Percentiles rank a stretch among this genome's conserved stretches.
Evolutionary conservation across 2,797 vertebrate species (phyloP).

Genomic region (Melopsittacus undulatus): DNA sequence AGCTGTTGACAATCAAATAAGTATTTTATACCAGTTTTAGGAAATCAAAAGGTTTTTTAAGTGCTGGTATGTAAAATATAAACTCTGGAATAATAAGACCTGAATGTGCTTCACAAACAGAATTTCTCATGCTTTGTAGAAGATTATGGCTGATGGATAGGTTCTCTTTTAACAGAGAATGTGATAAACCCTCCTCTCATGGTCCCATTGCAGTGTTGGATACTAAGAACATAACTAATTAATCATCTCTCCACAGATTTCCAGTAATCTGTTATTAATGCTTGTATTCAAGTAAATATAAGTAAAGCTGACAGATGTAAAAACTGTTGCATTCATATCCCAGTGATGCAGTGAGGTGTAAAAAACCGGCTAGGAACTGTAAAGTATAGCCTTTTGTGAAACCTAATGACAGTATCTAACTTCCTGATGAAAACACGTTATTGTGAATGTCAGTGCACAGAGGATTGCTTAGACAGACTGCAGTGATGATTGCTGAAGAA

Average conservation of each 20-base stretch:
- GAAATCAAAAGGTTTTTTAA: background rate
- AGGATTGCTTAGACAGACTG: slow-evolving; percentile 74
- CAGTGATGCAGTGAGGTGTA: slow-evolving; percentile 56
- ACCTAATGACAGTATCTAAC: slow-evolving; percentile 70
- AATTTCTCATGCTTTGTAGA: slow-evolving; percentile 7
- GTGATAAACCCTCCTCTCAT: background rate
- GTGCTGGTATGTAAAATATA: background rate
- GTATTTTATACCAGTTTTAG: background rate
- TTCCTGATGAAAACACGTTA: slow-evolving; percentile 73
- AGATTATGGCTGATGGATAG: slow-evolving; percentile 23
- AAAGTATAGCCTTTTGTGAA: slow-evolving; percentile 62
- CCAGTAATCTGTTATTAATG: slow-evolving; percentile 74
- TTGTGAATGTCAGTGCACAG: slow-evolving; percentile 77
- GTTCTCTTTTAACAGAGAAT: background rate
- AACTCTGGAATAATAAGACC: background rate
- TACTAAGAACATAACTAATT: slow-evolving; percentile 49
- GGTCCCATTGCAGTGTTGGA: background rate
- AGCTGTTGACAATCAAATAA: background rate
- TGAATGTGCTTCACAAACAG: background rate
- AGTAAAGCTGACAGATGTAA: slow-evolving; percentile 70
- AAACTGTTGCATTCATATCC: slow-evolving; percentile 57
- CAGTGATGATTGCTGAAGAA: slow-evolving; percentile 67
- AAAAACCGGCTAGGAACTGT: slow-evolving; percentile 50
- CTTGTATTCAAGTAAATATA: slow-evolving; percentile 62
- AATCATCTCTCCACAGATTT: slow-evolving; percentile 40